Percentiles rank a stretch among this genome's conserved stretches.
phyloP scores from a whole-genome alignment of 2,113 vertebrate genomes.

The cattle (Bos taurus) region DNA sequence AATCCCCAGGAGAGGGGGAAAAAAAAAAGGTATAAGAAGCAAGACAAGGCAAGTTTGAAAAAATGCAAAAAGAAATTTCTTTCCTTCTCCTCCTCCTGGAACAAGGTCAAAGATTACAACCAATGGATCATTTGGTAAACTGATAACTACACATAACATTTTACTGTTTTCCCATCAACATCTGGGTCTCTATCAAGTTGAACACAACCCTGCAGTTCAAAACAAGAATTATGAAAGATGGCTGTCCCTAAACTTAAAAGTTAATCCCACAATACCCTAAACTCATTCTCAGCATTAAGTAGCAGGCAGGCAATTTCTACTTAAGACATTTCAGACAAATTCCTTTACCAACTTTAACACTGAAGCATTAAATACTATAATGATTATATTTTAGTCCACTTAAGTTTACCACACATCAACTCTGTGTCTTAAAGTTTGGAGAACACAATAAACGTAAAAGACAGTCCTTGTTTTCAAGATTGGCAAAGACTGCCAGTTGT shows the following conservation, averaged over 20 bases:
- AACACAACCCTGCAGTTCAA: background rate
- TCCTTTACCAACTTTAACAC: background rate
- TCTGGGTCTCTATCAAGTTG: background rate
- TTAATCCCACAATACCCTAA: background rate
- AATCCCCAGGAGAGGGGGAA: background rate
- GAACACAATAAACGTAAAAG: background rate
- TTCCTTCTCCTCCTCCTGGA: background rate
- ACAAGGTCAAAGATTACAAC: background rate
- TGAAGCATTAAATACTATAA: constrained; percentile 12
- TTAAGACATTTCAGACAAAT: constrained; percentile 18
- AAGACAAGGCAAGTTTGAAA: background rate
- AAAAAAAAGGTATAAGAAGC: background rate
- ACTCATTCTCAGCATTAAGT: background rate
- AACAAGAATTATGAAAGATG: background rate
- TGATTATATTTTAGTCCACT: background rate
- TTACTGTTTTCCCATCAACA: background rate
- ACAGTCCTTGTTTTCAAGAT: background rate
- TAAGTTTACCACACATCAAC: background rate
- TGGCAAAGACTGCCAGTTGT: background rate
- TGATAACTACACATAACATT: background rate
- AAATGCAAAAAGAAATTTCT: background rate
- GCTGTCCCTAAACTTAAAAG: background rate
- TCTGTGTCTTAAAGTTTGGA: background rate
- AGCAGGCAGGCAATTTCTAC: background rate
- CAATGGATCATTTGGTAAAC: background rate